Evolutionary conservation across 2,797 vertebrate species (phyloP).

Genomic region (Poecilia picta): DNA sequence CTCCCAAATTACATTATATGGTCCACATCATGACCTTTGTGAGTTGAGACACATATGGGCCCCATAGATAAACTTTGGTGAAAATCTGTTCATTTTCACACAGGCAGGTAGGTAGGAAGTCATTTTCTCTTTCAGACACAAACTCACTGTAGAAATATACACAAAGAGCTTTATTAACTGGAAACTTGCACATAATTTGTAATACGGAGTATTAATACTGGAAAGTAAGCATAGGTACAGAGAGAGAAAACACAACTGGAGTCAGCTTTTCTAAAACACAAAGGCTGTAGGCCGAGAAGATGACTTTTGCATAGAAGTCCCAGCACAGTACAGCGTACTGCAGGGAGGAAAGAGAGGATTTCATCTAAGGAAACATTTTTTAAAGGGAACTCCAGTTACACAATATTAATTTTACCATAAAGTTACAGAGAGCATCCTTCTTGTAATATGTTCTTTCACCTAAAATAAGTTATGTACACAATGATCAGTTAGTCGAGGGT

Average conservation of each 20-base stretch:
- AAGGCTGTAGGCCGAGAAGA: slow-evolving; percentile 37
- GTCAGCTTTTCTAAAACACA: slow-evolving; percentile 40
- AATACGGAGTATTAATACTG: slow-evolving; percentile 69
- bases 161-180: slow-evolving; percentile 72
- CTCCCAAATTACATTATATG: background rate
- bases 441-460: slow-evolving; percentile 35
- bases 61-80: background rate
- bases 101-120: background rate
- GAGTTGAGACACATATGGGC: too few species aligned
- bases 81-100: background rate
- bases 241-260: slow-evolving; percentile 40
- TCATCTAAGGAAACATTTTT: slow-evolving; percentile 42
- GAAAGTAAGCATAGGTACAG: slow-evolving; percentile 57
- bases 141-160: slow-evolving; percentile 16
- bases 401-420: slow-evolving; percentile 50
- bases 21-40: background rate
- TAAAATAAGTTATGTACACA: slow-evolving; percentile 67
- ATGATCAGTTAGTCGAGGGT: slow-evolving; percentile 31
- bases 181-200: slow-evolving; percentile 59
- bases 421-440: slow-evolving; percentile 48
- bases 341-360: slow-evolving; percentile 21
- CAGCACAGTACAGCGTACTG: slow-evolving; percentile 27
- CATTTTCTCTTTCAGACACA: background rate
- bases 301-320: slow-evolving; percentile 72
- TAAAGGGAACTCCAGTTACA: slow-evolving; percentile 59